phyloP scores from a whole-genome alignment of 2,797 vertebrate species.

The Ceryle rudis region DNA sequence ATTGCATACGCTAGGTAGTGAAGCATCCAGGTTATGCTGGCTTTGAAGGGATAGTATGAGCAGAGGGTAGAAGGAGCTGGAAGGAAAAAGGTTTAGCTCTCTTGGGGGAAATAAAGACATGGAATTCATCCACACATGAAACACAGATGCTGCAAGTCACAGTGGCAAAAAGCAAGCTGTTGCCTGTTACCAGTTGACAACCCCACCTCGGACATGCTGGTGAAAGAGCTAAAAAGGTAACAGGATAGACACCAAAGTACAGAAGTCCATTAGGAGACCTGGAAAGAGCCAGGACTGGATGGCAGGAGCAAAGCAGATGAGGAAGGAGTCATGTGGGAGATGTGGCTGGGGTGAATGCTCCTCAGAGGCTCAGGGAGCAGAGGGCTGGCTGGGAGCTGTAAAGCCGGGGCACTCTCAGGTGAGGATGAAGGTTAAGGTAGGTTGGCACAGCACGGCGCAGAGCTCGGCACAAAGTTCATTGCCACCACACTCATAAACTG shows the following conservation, averaged over 20 bases:
- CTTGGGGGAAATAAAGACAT: neutral
- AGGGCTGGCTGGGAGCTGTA: neutral
- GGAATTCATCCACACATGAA: neutral
- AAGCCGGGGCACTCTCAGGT: neutral
- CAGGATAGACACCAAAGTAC: neutral
- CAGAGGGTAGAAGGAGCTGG: neutral
- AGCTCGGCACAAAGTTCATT: neutral
- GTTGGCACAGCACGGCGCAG: neutral
- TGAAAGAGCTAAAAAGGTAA: neutral
- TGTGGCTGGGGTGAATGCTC: accelerated
- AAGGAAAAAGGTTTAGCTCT: neutral
- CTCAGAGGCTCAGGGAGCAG: accelerated
- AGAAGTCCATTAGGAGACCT: neutral
- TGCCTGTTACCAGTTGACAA: neutral
- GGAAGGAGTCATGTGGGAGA: neutral
- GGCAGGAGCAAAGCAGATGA: neutral
- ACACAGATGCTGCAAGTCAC: neutral
- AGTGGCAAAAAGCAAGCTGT: neutral
- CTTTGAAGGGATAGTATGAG: neutral
- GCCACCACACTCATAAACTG: neutral
- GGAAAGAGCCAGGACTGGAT: neutral
- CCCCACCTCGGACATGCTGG: neutral
- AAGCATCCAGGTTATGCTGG: neutral
- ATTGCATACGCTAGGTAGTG: neutral
- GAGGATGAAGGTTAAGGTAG: neutral